Percentiles rank a stretch among this genome's conserved stretches.
These are phyloP conservation scores for Muraenolepis orangiensis DNA, from an alignment of 2,797 vertebrate species.

Conservation along the genomic window DNA sequence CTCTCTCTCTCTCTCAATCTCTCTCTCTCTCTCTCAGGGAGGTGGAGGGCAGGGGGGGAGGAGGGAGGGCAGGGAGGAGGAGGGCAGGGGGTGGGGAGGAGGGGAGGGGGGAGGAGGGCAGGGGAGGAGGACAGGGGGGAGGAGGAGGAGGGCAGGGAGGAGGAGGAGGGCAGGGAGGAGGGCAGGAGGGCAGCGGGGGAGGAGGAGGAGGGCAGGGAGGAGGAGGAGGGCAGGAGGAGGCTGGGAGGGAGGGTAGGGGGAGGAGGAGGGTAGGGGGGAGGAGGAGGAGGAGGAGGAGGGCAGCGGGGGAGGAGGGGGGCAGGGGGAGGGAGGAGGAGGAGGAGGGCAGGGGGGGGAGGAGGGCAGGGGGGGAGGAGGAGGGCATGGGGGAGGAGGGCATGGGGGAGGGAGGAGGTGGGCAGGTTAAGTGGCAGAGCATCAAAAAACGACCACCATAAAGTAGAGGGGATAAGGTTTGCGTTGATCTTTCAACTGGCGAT, in stretches of 20 bases:
- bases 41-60: slow-evolving; percentile 3
- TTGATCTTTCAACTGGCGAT: slow-evolving; percentile 16
- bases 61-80: no score
- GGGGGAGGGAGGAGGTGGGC: slow-evolving; percentile 30
- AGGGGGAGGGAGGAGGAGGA: no score
- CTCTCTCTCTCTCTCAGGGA: no score
- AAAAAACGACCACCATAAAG: not conserved
- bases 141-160: slow-evolving; percentile 26
- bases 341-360: slow-evolving; percentile 14
- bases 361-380: slow-evolving; percentile 22
- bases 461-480: slow-evolving; percentile 13
- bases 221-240: slow-evolving; percentile 20
- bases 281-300: no score
- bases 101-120: not conserved
- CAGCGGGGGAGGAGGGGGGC: no score
- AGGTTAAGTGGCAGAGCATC: slow-evolving; percentile 13
- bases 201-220: slow-evolving; percentile 27
- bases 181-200: slow-evolving; percentile 21
- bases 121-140: slow-evolving; percentile 25
- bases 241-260: slow-evolving; percentile 33
- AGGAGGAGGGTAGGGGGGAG: no score
- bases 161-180: no score
- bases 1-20: slow-evolving; percentile 57
- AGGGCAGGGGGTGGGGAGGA: no score
- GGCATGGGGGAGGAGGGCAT: slow-evolving; percentile 26